Base-by-base conservation (phyloP, 2,113 vertebrate genomes). In the Xerus inauris region DNA sequence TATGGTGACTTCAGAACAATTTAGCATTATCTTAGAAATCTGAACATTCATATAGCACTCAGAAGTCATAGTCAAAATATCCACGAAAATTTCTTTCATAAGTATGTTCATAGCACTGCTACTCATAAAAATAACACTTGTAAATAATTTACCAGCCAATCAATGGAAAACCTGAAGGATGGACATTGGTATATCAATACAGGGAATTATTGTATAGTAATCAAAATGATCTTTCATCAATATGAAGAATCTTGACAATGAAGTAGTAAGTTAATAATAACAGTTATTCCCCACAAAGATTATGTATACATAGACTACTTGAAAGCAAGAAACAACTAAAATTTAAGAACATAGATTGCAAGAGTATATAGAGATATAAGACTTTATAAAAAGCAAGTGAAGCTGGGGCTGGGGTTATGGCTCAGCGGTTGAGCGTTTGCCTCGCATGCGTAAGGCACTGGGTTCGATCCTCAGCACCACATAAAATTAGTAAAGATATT, bases 1-100 rank as follows among this genome's bases (percentile, higher is more conserved):
- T 90, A 19, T 69, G 30, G 59, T 67, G 83, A 64, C 9, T 73
- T 90, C 10, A 72, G 42, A 8, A 57, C 2, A 92, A 28, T 75
- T 93, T 90, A 19, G 4, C 20, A 62, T 95, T 86, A 77, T 87
- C 12, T 51, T 62, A 59, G 11, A 89, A 94, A 95, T 83, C 19
- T 49, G 16, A 54, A 47, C 38, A 84, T 69, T 69, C 24, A 35
- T 79, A 13, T 42, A 26, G 90, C 13, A 84, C 32, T 67, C 32
- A 59, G 59, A 8, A 72, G 2, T 76, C 9, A 32, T 19, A 59
- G 47, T 84, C 71, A 73, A 83, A 83, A 79, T 42, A 38, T 11
- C 85, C 30, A 57, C 32, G 24, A 64, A 47, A 35, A 49, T 82
- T 30, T 87, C 11, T 89, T 82, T 8, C 1, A n/a, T 13, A 86